Evolutionary conservation across 2,113 vertebrate genomes (phyloP).

Genomic region (Melanerpes aurifrons): DNA sequence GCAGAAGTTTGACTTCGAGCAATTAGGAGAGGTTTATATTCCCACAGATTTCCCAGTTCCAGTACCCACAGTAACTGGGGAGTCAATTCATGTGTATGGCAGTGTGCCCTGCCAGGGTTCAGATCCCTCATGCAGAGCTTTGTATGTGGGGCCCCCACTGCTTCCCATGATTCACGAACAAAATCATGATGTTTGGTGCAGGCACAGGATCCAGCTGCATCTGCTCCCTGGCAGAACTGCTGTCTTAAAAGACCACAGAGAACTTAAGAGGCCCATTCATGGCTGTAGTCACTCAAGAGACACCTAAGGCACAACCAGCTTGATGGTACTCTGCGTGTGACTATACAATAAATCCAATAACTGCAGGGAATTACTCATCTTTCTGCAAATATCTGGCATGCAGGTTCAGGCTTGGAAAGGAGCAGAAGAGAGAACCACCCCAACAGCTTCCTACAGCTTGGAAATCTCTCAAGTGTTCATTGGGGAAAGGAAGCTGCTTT

Average conservation of each 20-base stretch:
- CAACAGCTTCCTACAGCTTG: neutral
- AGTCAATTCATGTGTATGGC: neutral
- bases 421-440: neutral
- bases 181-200: rapidly evolving
- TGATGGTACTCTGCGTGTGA: neutral
- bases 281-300: neutral
- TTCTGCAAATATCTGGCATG: neutral
- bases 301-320: neutral
- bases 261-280: neutral
- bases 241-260: neutral
- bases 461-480: neutral
- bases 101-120: neutral
- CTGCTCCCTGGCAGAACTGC: neutral
- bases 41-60: neutral
- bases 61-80: neutral
- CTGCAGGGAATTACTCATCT: neutral
- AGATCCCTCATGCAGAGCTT: neutral
- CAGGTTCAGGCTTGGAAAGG: neutral
- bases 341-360: neutral
- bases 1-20: neutral
- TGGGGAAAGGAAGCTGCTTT: neutral
- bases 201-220: neutral
- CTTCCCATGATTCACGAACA: rapidly evolving
- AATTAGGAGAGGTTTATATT: neutral
- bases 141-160: neutral